Evolutionary conservation across 2,797 vertebrate species (phyloP), one percentile per base, ranked within the genome.

Genomic region (Epinephelus awoara): DNA sequence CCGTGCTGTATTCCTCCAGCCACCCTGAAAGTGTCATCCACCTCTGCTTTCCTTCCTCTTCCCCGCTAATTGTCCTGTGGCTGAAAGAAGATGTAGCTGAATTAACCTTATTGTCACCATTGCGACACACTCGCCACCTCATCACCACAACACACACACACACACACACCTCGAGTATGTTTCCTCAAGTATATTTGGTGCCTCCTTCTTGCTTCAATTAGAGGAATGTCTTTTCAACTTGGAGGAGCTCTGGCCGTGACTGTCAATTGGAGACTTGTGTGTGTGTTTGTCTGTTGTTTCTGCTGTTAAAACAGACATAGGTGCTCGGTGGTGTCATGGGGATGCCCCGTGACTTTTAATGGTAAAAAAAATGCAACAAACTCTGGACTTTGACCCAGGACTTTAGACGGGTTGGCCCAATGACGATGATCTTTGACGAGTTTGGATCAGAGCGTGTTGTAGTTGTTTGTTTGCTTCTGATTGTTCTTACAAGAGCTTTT

Each of bases 31-130:
- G 84, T 89, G 86, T 84, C 88, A 85, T 66, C 87, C 82, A 85
- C 72, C 82, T 50, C 83, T 29, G 17, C 79, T 62, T 63, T 57
- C 84, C 79, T 54, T 75, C 67, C 83, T 74, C 78, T 79, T 73
- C 77, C 80, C 46, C 18, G 15, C 62, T 77, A 72, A 91, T 91
- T 91, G 88, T 88, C 51, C 79, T 8, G 66, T 12, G 6, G 23
- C 79, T 91, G 85, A 89, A 90, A 81, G 62, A 84, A 91, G 82
- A 80, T 66, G 69, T 74, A 70, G 80, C 85, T 88, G 87, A 86
- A 87, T 90, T 84, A 77, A 72, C 85, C 81, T 77, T 80, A 89
- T 89, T 89, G 87, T 80, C 85, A 84, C 76, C 79, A 38, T 80
- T 81, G 66, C 8, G 7, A 79, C 73, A 72, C 78, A 72, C 74